These are phyloP conservation scores for Pseudachorutes palmiensis DNA, from an alignment of 1,140 invertebrate species.

Conservation along the genomic window DNA sequence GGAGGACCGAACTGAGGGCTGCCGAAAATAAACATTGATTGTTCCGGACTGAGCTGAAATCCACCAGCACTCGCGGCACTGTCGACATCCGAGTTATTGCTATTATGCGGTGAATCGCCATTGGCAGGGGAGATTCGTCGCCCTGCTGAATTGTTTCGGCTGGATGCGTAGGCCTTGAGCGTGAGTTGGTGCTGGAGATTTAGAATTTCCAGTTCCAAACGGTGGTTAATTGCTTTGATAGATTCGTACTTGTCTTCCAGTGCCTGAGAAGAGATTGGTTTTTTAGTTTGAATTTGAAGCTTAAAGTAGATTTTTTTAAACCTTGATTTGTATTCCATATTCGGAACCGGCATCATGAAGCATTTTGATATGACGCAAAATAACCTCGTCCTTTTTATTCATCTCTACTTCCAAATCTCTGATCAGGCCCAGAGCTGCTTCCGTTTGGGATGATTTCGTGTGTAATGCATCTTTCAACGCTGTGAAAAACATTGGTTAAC, in stretches of 20 bases:
- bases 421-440: constrained; percentile 47
- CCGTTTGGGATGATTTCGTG: constrained; percentile 43
- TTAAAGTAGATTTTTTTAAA: constrained; percentile 32
- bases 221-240: constrained; percentile 57
- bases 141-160: background rate
- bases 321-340: constrained; percentile 48
- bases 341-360: constrained; percentile 49
- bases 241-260: constrained; percentile 63
- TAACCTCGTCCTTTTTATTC: constrained; percentile 45
- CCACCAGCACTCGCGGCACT: constrained; percentile 37
- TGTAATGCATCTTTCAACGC: constrained; percentile 40
- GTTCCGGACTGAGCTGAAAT: constrained; percentile 22
- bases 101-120: constrained; percentile 17
- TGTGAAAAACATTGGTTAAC: too few relatives aligned
- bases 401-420: constrained; percentile 47
- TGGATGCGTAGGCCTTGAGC: constrained; percentile 8
- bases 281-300: constrained; percentile 1
- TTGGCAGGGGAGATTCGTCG: constrained; percentile 21
- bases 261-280: too few relatives aligned
- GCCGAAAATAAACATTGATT: constrained; percentile 31
- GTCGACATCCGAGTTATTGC: constrained; percentile 32
- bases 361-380: constrained; percentile 48
- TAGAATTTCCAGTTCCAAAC: constrained; percentile 58
- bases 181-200: constrained; percentile 51
- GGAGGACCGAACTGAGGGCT: constrained; percentile 31